Percentiles rank a stretch among this genome's conserved stretches.
Conservation (phyloP, 1,140 invertebrate genomes). For the Atopsyche davidsoni region DNA sequence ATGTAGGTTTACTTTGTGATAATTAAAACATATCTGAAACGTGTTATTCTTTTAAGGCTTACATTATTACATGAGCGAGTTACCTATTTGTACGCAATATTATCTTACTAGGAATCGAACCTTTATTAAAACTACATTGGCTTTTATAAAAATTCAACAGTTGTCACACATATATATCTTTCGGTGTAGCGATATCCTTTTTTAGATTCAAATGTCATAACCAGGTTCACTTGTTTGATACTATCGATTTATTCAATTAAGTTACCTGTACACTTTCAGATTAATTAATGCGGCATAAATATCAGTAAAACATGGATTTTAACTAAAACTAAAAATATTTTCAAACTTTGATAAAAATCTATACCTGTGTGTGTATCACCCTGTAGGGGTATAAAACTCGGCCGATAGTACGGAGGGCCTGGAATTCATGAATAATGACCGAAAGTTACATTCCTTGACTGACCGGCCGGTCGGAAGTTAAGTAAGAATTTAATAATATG, state of each 20-base stretch:
- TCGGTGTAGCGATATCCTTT: no score
- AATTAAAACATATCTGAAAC: no score
- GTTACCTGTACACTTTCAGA: neutral
- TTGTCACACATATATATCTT: no score
- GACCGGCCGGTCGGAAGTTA: conserved; percentile 27
- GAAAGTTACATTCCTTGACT: conserved; percentile 24
- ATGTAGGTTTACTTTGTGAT: no score
- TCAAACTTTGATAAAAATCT: neutral
- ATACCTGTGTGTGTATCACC: neutral
- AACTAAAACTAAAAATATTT: conserved; percentile 1
- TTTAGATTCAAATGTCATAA: neutral
- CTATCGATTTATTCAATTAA: neutral
- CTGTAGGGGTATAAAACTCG: neutral
- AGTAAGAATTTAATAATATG: conserved; percentile 30
- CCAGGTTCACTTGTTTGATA: neutral
- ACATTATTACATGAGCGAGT: no score
- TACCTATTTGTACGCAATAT: no score
- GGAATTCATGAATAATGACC: conserved; percentile 28
- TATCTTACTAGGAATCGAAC: no score
- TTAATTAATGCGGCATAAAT: conserved; percentile 2
- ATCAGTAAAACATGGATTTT: neutral
- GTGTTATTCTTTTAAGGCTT: no score
- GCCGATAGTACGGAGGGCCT: conserved; percentile 1
- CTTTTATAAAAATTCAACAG: no score
- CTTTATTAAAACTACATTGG: no score